phyloP scores from a whole-genome alignment of 1,140 invertebrate species.

The Sitodiplosis mosellana region DNA sequence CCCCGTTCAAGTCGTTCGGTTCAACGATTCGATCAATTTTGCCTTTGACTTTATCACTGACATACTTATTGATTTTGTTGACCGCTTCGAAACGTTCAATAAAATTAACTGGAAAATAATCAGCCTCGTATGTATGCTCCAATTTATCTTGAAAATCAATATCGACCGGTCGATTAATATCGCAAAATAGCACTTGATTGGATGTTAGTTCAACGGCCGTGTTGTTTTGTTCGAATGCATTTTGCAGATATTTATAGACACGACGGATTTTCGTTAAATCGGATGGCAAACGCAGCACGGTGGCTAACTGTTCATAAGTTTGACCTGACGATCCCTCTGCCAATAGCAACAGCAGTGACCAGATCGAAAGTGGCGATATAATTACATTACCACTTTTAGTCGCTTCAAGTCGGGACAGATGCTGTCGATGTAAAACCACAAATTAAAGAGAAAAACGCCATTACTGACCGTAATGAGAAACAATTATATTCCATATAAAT shows the following conservation, averaged over 20 bases:
- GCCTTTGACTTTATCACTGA: slow-evolving; percentile 39
- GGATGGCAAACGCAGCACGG: slow-evolving; percentile 27
- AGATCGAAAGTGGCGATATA: slow-evolving; percentile 39
- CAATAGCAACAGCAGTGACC: slow-evolving; percentile 32
- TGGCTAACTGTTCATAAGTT: slow-evolving; percentile 30
- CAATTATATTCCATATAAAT: too few species aligned
- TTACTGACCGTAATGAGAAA: too few species aligned
- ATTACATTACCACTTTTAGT: slow-evolving; percentile 24
- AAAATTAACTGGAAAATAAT: slow-evolving; percentile 41
- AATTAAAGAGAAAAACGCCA: too few species aligned
- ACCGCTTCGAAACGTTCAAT: slow-evolving; percentile 22
- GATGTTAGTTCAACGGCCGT: slow-evolving; percentile 17
- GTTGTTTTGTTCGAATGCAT: slow-evolving; percentile 14
- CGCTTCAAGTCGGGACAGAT: too few species aligned
- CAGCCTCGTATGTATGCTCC: slow-evolving; percentile 30
- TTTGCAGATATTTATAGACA: slow-evolving; percentile 18
- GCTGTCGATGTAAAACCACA: too few species aligned
- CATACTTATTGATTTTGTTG: slow-evolving; percentile 42
- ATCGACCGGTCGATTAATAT: slow-evolving; percentile 9
- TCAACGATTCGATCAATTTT: slow-evolving; percentile 42
- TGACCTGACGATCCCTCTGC: slow-evolving; percentile 31
- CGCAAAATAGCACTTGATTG: slow-evolving; percentile 17
- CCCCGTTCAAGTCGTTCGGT: slow-evolving; percentile 28
- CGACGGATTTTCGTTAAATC: slow-evolving; percentile 16
- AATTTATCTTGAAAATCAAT: slow-evolving; percentile 20